Percentiles rank a stretch among this genome's conserved stretches.
Conservation (phyloP, 2,797 vertebrate species). For the Danio jaintianensis region DNA sequence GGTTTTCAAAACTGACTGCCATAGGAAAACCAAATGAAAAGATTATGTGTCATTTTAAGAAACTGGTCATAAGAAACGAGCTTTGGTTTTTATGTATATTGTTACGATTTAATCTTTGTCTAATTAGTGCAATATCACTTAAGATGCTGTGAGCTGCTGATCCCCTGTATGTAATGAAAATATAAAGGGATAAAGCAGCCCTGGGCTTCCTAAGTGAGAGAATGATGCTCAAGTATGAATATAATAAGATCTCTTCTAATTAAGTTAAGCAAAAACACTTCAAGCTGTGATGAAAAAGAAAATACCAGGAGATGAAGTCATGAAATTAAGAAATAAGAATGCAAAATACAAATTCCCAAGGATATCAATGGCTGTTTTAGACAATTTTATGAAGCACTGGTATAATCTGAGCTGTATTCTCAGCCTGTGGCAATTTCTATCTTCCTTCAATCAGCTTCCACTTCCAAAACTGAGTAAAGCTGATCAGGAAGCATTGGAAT, state of each 20-base stretch:
- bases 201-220: background rate
- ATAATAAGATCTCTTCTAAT: conserved; percentile 14
- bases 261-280: conserved; percentile 4
- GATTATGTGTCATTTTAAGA: background rate
- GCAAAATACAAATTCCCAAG: background rate
- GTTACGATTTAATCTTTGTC: conserved; percentile 6
- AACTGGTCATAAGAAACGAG: background rate
- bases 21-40: too few species aligned
- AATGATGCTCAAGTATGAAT: conserved; percentile 5
- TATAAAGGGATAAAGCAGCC: background rate
- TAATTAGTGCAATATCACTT: background rate
- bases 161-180: conserved; percentile 4
- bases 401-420: background rate
- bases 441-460: conserved; percentile 7
- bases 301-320: background rate
- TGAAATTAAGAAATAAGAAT: background rate
- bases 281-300: background rate
- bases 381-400: conserved; percentile 3
- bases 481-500: conserved; percentile 27
- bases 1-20: too few species aligned
- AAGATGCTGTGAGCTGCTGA: background rate
- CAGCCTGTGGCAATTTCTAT: background rate
- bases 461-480: conserved; percentile 14
- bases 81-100: background rate
- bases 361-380: background rate